Evolutionary conservation across 2,797 vertebrate species (phyloP).

Genomic region (Hydrolagus colliei): DNA sequence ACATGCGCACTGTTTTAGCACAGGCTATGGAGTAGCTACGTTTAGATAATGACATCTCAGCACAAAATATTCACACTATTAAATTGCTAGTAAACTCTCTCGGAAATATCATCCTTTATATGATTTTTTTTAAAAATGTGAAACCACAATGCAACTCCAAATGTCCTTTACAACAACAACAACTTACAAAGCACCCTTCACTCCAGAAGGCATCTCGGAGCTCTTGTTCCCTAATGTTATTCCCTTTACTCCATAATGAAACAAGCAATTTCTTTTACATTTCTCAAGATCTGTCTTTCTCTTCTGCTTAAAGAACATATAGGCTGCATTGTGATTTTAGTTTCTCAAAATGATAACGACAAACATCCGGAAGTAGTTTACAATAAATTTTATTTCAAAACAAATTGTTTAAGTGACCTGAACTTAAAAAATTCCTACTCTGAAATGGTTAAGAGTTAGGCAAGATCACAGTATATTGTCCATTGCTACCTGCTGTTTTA

Average conservation of each 20-base stretch:
- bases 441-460: not conserved
- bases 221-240: no score
- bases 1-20: not conserved
- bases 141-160: not conserved
- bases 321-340: no score
- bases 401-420: not conserved
- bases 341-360: not conserved
- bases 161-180: no score
- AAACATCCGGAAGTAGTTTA: not conserved
- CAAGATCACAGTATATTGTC: not conserved
- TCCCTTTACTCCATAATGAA: no score
- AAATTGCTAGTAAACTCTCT: not conserved
- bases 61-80: not conserved
- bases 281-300: no score
- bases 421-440: not conserved
- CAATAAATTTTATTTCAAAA: not conserved
- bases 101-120: not conserved
- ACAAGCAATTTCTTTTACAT: no score
- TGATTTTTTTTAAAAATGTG: not conserved
- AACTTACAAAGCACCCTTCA: no score
- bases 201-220: no score
- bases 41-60: constrained; percentile 1
- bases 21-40: not conserved
- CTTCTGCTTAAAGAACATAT: no score
- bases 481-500: not conserved